Base-by-base conservation (phyloP, 2,888 invertebrate genomes). In the Tribolium freemani region DNA sequence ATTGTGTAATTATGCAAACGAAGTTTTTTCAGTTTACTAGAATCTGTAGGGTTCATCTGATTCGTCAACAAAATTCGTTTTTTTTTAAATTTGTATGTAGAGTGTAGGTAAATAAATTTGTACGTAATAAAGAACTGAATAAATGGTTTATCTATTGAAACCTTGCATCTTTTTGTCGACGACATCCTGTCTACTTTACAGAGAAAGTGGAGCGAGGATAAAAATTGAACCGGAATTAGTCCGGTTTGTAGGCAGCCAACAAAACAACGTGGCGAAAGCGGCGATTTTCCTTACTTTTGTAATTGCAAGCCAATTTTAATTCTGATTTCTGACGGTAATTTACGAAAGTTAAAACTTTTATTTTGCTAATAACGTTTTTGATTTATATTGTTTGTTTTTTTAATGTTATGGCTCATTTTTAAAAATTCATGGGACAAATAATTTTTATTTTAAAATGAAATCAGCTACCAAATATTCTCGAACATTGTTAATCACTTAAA, bases 61-160 rank as follows among this genome's bases (percentile, higher is more conserved):
- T 46, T 45, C 48, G 50, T 63, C 45, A 64, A 21, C 5, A 20
- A 11, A 53, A 30, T 30, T 8, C 20, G 8, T 45, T 69, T 74
- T 73, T n/a, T 73, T 74, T 71, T 61, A 69, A 70, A 74, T 71
- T 74, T 74, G 56, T 68, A 74, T 71, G n/a, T 74, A 68, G 66
- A 31, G 8, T 53, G 16, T 57, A 60, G 69, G 48, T 72, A 72
- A 68, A 71, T 31, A 51, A 70, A 73, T 77, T 75, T 77, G 71
- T 77, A 77, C 75, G 72, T 77, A 75, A 71, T 61, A 64, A 67
- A 73, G 76, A 76, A 76, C 75, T 75, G 75, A 77, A 70, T 74
- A 72, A 75, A 76, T 66, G 66, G 69, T 73, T 64, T 75, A 64
- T 69, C 53, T 45, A 73, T 50, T 53, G 38, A 50, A 53, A 53